Evolutionary conservation across 2,797 vertebrate genomes (phyloP), one percentile per base, ranked within the genome.

Genomic region (Alauda arvensis): DNA sequence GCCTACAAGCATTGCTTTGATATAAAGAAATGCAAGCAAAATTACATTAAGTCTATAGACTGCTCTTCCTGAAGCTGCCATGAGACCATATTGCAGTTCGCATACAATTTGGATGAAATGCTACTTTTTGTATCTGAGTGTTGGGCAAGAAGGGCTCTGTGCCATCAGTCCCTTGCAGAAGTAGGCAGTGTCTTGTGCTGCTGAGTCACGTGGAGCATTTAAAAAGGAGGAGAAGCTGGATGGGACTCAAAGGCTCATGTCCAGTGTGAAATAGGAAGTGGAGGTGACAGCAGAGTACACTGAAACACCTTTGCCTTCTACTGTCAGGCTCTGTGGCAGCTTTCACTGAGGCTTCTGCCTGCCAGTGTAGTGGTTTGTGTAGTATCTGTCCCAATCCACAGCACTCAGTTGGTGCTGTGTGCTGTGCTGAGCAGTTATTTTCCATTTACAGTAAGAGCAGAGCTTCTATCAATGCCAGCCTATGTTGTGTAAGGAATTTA

Each of bases 301-400:
- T 33, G 31, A 19, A 37, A 45, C 9, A 14, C 1, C 2, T 66
- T 68, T 67, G 18, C 6, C 5, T 51, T 76, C 20, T 31, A 4
- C 34, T 34, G 16, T 82, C 14, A 19, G 39, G 67, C 8, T 78
- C 42, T 20, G 12, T 23, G 33, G 28, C 37, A 52, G 31, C 9
- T 69, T 89, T 69, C 42, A 19, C 21, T 48, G 21, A 15, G 48
- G 26, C 37, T 56, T 51, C 34, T 83, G 56, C 20, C 51, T 46
- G 34, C 59, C 26, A 15, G 10, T 23, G 17, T 4, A 18, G 29
- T 48, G 45, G 23, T 40, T 79, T 6, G 1, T 59, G n/a, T 3
- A 13, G 26, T 5, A 3, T n/a, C 59, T 60, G 48, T 42, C 77
- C 62, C 43, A 21, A 0, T 55, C 19, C 1, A 0, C 6, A 65